These are phyloP conservation scores for Microtus obscurus DNA, from an alignment of 2,797 vertebrate genomes.

Conservation along the genomic window DNA sequence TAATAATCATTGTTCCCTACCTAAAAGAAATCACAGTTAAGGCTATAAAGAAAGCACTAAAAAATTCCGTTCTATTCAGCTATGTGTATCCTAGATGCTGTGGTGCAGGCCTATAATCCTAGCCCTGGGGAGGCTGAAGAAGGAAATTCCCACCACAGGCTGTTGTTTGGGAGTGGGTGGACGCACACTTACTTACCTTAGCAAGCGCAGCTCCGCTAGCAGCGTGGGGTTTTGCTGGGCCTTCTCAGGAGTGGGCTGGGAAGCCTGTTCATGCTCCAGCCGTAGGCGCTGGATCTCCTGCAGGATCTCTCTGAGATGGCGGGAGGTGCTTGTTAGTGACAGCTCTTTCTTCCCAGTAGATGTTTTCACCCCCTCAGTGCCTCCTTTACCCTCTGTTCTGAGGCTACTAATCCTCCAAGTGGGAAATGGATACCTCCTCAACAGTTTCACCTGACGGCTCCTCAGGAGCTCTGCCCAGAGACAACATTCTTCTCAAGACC, in stretches of 20 bases:
- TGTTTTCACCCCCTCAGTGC: not conserved
- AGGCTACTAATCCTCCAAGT: not conserved
- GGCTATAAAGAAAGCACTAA: not conserved
- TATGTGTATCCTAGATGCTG: not conserved
- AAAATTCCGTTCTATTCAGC: not conserved
- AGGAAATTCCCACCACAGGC: not conserved
- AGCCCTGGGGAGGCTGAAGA: not conserved
- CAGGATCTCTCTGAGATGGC: conserved; percentile 92
- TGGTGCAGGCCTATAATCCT: not conserved
- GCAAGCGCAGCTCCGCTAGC: conserved; percentile 94
- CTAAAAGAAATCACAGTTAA: conserved; percentile 31
- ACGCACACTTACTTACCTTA: conserved; percentile 88
- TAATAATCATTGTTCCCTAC: conserved; percentile 35
- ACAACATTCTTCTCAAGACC: not conserved
- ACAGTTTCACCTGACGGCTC: not conserved
- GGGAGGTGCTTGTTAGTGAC: not conserved
- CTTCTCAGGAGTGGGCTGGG: conserved; percentile 97
- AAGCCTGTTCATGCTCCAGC: conserved; percentile 97
- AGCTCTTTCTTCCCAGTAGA: not conserved
- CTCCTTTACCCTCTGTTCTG: not conserved
- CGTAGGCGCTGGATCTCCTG: conserved; percentile 97
- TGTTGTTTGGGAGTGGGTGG: too few relatives aligned
- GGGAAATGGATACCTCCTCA: not conserved
- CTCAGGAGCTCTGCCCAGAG: not conserved
- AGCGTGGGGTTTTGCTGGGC: conserved; percentile 98